A percentile compares a stretch with the other conserved stretches of the same genome.
Conservation (phyloP, 2,113 vertebrate genomes). For the Dasypus novemcinctus region DNA sequence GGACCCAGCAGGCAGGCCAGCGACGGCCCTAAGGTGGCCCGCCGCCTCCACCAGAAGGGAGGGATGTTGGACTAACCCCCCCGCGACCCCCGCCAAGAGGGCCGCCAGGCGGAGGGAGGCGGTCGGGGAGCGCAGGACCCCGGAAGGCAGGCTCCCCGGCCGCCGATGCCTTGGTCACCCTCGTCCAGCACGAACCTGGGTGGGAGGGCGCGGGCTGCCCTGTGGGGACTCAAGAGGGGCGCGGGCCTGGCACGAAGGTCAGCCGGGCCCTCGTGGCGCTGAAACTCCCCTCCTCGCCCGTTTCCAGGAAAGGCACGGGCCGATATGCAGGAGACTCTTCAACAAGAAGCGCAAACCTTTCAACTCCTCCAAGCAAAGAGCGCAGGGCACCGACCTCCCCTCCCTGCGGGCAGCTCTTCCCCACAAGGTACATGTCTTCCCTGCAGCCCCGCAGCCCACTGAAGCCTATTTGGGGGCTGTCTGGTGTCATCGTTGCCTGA, state of each 20-base stretch:
- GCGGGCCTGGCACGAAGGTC: too few relatives aligned
- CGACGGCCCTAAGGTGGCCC: neutral
- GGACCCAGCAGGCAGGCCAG: neutral
- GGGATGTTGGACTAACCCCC: neutral
- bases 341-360: constrained; percentile 79
- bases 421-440: constrained; percentile 61
- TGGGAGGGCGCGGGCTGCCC: too few relatives aligned
- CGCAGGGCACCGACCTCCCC: constrained; percentile 71
- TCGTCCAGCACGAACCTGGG: too few relatives aligned
- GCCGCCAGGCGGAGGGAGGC: too few relatives aligned
- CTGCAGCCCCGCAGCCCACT: neutral
- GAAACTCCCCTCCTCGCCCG: constrained; percentile 5
- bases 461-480: constrained; percentile 26
- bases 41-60: neutral
- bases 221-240: too few relatives aligned
- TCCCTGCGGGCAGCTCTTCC: constrained; percentile 43
- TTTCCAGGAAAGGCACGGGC: constrained; percentile 77
- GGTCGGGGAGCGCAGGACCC: too few relatives aligned
- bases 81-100: too few relatives aligned
- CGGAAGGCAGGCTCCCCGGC: too few relatives aligned
- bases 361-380: constrained; percentile 80
- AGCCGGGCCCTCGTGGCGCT: too few relatives aligned
- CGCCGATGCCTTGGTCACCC: too few relatives aligned
- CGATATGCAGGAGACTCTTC: constrained; percentile 78
- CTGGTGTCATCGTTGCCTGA: constrained; percentile 46